A percentile compares a stretch with the other conserved stretches of the same genome.
Conservation (phyloP, 2,888 invertebrate species). For the Nudaria mundana region DNA sequence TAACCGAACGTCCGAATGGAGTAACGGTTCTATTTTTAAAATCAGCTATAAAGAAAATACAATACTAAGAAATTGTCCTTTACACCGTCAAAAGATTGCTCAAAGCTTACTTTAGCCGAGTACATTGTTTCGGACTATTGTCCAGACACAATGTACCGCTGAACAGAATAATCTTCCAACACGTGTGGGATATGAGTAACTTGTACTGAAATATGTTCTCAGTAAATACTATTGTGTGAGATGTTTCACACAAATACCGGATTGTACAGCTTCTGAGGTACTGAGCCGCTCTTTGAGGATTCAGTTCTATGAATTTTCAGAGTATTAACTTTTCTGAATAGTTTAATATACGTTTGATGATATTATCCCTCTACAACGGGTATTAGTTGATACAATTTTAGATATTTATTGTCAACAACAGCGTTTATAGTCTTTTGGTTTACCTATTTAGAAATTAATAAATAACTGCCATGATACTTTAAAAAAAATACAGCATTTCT, state of each 20-base stretch:
- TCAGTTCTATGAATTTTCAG: constrained; percentile 1
- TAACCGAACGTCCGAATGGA: too few species aligned
- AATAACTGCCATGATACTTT: too few species aligned
- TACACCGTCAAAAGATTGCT: constrained; percentile 1
- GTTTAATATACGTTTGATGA: background rate
- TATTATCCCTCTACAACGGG: background rate
- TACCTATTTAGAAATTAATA: too few species aligned
- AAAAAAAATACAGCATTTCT: too few species aligned
- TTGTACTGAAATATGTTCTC: constrained; percentile 7
- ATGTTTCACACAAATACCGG: background rate
- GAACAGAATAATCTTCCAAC: constrained; percentile 5
- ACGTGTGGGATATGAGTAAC: constrained; percentile 4
- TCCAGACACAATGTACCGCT: constrained; percentile 7
- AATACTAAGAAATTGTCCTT: background rate
- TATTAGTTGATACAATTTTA: too few species aligned
- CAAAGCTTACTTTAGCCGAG: constrained; percentile 4
- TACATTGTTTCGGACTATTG: constrained; percentile 11
- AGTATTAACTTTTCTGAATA: background rate
- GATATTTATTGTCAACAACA: too few species aligned
- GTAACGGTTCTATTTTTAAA: too few species aligned
- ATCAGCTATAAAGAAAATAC: too few species aligned
- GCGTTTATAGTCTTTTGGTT: too few species aligned
- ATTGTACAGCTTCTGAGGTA: background rate
- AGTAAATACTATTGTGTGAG: constrained; percentile 9
- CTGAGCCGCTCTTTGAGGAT: background rate